A percentile compares a stretch with the other conserved stretches of the same genome.
Evolutionary conservation across 2,797 vertebrate genomes (phyloP).

Genomic region (Erpetoichthys calabaricus): DNA sequence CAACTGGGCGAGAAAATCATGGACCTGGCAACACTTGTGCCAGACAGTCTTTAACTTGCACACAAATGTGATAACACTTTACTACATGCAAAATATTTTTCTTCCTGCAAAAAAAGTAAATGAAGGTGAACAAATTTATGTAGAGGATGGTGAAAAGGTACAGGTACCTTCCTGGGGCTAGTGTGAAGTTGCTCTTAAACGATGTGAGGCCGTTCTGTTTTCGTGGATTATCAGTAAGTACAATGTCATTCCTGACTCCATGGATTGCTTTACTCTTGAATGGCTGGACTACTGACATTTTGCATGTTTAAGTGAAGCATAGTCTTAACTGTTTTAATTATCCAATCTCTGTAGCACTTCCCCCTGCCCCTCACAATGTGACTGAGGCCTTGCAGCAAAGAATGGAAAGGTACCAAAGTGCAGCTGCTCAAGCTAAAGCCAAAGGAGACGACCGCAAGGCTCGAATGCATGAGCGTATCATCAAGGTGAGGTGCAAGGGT

Average conservation of each 20-base stretch:
- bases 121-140: too few species aligned
- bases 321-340: not conserved
- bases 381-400: conserved; percentile 75
- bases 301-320: not conserved
- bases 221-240: not conserved
- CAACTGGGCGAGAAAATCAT: too few species aligned
- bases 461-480: conserved; percentile 79
- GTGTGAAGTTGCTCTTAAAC: too few species aligned
- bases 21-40: too few species aligned
- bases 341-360: conserved; percentile 25
- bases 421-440: conserved; percentile 63
- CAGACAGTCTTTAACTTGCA: too few species aligned
- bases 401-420: conserved; percentile 68
- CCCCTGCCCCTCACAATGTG: conserved; percentile 47
- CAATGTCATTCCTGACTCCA: not conserved
- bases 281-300: not conserved
- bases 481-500: conserved; percentile 53
- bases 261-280: not conserved
- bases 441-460: conserved; percentile 78
- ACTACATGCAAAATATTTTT: too few species aligned
- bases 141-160: too few species aligned
- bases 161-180: too few species aligned
- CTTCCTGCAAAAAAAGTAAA: too few species aligned
- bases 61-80: too few species aligned
- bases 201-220: not conserved